Percentiles rank a stretch among this genome's conserved stretches.
These are phyloP conservation scores for Barypeithes pellucidus DNA, from an alignment of 2,888 invertebrate species.

Conservation along the genomic window DNA sequence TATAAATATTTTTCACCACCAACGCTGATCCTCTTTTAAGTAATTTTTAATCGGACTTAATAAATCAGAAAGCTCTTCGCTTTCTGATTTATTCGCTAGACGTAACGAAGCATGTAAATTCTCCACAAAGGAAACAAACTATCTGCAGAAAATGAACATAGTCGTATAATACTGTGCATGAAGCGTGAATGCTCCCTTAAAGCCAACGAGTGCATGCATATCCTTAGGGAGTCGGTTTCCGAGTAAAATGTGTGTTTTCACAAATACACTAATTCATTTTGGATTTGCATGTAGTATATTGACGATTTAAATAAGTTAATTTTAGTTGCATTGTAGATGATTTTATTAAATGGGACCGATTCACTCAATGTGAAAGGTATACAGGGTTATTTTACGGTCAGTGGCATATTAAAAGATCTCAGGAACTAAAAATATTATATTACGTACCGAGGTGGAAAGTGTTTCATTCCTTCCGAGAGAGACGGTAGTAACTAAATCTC, in stretches of 20 bases:
- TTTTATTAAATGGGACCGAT: no score
- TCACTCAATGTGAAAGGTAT: no score
- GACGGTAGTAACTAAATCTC: no score
- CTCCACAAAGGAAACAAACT: conserved; percentile 14
- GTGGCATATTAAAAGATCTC: no score
- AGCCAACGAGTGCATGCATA: background rate
- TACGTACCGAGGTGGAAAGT: no score
- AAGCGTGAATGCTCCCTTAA: conserved; percentile 4
- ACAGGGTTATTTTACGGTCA: no score
- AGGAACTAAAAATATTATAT: no score
- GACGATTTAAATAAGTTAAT: no score
- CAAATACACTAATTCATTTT: background rate
- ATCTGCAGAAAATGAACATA: conserved; percentile 14
- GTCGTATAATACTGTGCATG: conserved; percentile 5
- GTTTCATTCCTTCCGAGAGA: no score
- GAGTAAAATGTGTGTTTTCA: background rate
- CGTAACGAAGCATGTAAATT: conserved; percentile 13
- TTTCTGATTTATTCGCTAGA: background rate
- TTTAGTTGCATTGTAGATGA: no score
- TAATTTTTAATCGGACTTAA: background rate
- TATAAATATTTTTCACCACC: no score
- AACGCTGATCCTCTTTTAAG: no score
- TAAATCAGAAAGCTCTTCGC: background rate
- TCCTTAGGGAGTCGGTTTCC: background rate
- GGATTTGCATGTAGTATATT: background rate